Base-by-base conservation (phyloP, 92 coral and sea anemone species). In the Phenganax marumi region DNA sequence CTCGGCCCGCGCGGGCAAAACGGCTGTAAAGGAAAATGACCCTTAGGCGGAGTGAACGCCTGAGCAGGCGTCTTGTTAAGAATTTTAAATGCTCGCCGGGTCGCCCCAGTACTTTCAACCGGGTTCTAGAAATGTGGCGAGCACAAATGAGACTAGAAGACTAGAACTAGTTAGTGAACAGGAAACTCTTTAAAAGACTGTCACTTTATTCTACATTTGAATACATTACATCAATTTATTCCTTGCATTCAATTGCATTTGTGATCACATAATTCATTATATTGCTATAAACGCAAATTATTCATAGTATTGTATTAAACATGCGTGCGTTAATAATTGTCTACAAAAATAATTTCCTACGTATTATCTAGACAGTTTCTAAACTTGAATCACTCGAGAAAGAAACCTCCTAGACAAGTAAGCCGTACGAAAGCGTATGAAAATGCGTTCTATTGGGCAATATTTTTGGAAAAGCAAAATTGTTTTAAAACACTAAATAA, bases 211-310 rank as follows among this genome's bases (percentile, higher is more conserved):
- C 72, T 23, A 6, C 72, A 66, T 66, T 66, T 22, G 47, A 22
- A 66, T 64, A 9, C 12, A 66, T 66, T 66, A 66, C 72, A 66
- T 66, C 72, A 66, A 66, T 66, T 66, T 24, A 66, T 66, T 66
- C 49, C 43, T 66, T 25, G 49, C 72, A 25, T 66, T 6, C n/a
- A 13, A 62, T 62, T 56, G 63, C 63, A 56, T 14, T 25, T 66
- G 43, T 66, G 12, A 25, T 66, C 72, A 66, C 11, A 25, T 66
- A 66, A 66, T 33, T 66, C 12, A 62, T 64, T 66, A 66, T 66
- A 66, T 66, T 66, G 50, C 43, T 66, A 66, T 33, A 66, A 66
- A 66, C 14, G 72, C 50, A 49, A 33, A 66, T 25, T 66, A 25
- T 66, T 26, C 68, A 62, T 58, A 3, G n/a, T 1, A 14, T 66